Percentiles rank a stretch among this genome's conserved stretches.
phyloP scores from a whole-genome alignment of 2,888 invertebrate genomes.

The Andrena flavipes region DNA sequence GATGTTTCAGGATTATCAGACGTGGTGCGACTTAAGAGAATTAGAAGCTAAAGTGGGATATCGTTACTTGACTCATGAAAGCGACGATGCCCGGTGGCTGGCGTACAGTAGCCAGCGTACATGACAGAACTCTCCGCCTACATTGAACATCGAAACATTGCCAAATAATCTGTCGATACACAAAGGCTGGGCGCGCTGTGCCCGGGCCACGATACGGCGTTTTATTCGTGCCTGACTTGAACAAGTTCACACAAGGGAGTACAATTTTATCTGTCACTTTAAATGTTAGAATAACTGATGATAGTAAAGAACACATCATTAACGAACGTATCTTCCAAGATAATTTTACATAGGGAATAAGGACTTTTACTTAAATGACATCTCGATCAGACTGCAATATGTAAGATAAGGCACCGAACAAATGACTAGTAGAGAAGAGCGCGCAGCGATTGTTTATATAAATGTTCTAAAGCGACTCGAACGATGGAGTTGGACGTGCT shows the following conservation, averaged over 20 bases:
- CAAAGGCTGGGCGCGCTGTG: conserved; percentile 86
- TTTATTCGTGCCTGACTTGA: conserved; percentile 82
- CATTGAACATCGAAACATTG: conserved; percentile 80
- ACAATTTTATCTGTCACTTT: conserved; percentile 35
- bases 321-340: conserved; percentile 39
- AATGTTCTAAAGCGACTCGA: conserved; percentile 26
- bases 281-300: conserved; percentile 1
- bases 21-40: conserved; percentile 97
- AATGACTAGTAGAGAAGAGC: conserved; percentile 12
- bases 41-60: conserved; percentile 91
- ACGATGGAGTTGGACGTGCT: conserved; percentile 13
- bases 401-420: conserved; percentile 42
- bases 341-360: conserved; percentile 35
- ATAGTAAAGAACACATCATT: conserved; percentile 18
- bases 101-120: conserved; percentile 82
- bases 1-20: conserved; percentile 90
- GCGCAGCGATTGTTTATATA: conserved; percentile 41
- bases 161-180: conserved; percentile 77
- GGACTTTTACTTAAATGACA: conserved; percentile 24
- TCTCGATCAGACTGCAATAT: conserved; percentile 45
- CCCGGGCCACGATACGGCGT: conserved; percentile 81
- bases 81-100: conserved; percentile 96
- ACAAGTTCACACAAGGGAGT: conserved; percentile 58
- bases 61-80: conserved; percentile 95
- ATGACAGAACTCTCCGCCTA: conserved; percentile 81